These are phyloP conservation scores for Chelonoidis abingdonii DNA, from an alignment of 2,113 vertebrate species.

Conservation along the genomic window DNA sequence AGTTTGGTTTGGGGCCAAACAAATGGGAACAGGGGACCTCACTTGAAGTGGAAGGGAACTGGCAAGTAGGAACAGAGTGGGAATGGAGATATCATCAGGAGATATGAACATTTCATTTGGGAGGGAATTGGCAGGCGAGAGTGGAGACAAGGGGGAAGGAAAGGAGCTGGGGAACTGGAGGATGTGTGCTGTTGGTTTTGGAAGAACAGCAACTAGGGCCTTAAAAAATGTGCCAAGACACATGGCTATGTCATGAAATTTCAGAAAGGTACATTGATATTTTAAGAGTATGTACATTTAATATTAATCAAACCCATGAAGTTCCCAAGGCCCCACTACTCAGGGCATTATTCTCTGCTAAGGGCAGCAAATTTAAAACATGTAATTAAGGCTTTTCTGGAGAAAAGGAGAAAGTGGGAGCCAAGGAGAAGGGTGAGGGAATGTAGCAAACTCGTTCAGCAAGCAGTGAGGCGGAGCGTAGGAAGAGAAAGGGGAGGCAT, in stretches of 20 bases:
- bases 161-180: not conserved
- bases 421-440: not conserved
- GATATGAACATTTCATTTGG: rapidly evolving
- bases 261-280: not conserved
- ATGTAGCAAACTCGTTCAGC: not conserved
- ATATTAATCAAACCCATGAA: not conserved
- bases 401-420: not conserved
- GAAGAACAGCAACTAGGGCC: not conserved
- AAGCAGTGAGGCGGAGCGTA: not conserved
- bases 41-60: not conserved
- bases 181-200: not conserved
- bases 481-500: not conserved
- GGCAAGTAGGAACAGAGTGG: not conserved
- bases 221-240: not conserved
- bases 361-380: not conserved
- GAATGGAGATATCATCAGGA: not conserved
- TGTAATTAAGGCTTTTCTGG: not conserved
- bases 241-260: not conserved
- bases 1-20: not conserved
- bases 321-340: not conserved
- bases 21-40: not conserved
- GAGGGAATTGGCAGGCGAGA: rapidly evolving
- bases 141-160: not conserved
- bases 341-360: not conserved
- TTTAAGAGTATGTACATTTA: not conserved